phyloP scores from a whole-genome alignment of 2,113 vertebrate genomes.

The Scatophagus argus region DNA sequence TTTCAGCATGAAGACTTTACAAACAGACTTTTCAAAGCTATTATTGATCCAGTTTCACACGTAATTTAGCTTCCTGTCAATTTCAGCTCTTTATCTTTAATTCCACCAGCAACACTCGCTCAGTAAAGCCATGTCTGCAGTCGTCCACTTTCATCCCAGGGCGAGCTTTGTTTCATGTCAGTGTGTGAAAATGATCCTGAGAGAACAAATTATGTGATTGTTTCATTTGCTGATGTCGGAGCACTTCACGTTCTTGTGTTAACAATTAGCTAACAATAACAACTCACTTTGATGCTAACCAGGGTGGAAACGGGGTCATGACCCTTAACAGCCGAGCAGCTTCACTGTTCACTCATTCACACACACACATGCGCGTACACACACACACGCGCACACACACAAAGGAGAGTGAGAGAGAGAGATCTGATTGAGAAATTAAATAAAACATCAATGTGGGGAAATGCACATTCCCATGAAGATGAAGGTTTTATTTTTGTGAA shows the following conservation, averaged over 20 bases:
- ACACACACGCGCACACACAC: background rate
- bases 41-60: background rate
- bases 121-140: background rate
- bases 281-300: conserved; percentile 72
- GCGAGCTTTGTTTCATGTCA: conserved; percentile 28
- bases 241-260: conserved; percentile 72
- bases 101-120: background rate
- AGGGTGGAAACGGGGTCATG: conserved; percentile 67
- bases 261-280: conserved; percentile 79
- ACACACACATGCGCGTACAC: conserved; percentile 9
- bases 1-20: background rate
- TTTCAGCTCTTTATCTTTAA: background rate
- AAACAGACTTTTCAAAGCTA: background rate
- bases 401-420: too few species aligned
- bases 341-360: background rate
- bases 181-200: conserved; percentile 26
- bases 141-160: background rate
- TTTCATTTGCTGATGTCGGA: conserved; percentile 55
- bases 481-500: conserved; percentile 2
- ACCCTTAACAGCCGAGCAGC: conserved; percentile 51
- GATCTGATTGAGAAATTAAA: conserved; percentile 11
- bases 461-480: conserved; percentile 48
- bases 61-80: background rate
- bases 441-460: conserved; percentile 14
- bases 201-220: conserved; percentile 57